These are phyloP conservation scores for Cyprinodon variegatus DNA, from an alignment of 2,113 vertebrate species.

Conservation along the genomic window DNA sequence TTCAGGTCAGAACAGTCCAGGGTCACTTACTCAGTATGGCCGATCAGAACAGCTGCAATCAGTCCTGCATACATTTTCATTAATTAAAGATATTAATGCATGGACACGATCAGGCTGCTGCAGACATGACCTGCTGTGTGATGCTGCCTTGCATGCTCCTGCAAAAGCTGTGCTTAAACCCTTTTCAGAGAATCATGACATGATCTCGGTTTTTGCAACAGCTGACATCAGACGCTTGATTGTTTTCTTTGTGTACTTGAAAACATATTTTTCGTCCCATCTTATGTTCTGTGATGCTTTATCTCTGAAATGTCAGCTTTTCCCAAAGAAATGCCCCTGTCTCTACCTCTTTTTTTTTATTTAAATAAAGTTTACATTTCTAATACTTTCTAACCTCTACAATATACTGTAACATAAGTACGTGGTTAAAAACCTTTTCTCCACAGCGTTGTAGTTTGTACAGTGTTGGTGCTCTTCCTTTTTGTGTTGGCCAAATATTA, in stretches of 20 bases:
- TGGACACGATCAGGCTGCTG: conserved; percentile 53
- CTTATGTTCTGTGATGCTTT: conserved; percentile 4
- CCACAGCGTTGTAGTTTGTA: no score
- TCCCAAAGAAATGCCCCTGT: not conserved
- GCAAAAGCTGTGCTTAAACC: conserved; percentile 52
- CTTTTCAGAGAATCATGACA: conserved; percentile 21
- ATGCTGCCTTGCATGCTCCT: conserved; percentile 61
- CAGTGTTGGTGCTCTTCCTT: no score
- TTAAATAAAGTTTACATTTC: not conserved
- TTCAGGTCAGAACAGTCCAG: conserved; percentile 16
- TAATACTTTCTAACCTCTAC: not conserved
- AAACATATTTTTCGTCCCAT: not conserved
- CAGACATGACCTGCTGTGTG: conserved; percentile 47
- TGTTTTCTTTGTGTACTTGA: conserved; percentile 23
- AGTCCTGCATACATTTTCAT: conserved; percentile 9
- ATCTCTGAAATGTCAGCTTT: not conserved
- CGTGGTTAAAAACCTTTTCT: not conserved
- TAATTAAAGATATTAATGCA: conserved; percentile 32
- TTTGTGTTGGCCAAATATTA: no score
- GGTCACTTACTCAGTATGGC: conserved; percentile 9
- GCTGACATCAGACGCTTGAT: conserved; percentile 34
- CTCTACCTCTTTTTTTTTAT: not conserved
- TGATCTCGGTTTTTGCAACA: conserved; percentile 4
- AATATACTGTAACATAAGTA: no score
- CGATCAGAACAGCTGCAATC: not conserved